These are phyloP conservation scores for Pocota personata DNA, from an alignment of 2,888 invertebrate species.

Conservation along the genomic window DNA sequence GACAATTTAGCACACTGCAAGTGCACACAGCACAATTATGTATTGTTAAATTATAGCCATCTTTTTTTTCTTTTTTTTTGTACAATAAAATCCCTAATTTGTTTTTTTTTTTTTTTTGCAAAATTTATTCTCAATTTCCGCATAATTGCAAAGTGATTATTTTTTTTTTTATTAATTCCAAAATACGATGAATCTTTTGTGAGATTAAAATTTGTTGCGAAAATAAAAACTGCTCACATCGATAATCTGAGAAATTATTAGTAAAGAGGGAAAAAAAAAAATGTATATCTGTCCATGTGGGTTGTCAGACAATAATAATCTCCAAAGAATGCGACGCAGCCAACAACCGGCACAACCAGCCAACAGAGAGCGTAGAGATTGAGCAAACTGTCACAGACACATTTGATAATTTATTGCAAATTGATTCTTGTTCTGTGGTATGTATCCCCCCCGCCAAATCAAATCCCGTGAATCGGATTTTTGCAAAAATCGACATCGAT, in stretches of 20 bases:
- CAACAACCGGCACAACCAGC: background rate
- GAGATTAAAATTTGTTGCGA: constrained; percentile 28
- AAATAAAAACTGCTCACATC: constrained; percentile 11
- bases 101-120: background rate
- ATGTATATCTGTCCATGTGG: constrained; percentile 32
- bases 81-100: constrained; percentile 32
- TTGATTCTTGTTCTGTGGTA: constrained; percentile 45
- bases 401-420: constrained; percentile 64
- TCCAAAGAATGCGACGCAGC: constrained; percentile 47
- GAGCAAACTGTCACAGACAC: constrained; percentile 60
- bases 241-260: constrained; percentile 61
- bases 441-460: constrained; percentile 22
- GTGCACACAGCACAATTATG: constrained; percentile 19
- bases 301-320: constrained; percentile 63
- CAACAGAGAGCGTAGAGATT: constrained; percentile 7
- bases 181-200: constrained; percentile 37
- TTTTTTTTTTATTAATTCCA: constrained; percentile 62
- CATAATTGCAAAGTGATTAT: constrained; percentile 32
- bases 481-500: constrained; percentile 33
- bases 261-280: constrained; percentile 22
- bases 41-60: constrained; percentile 12
- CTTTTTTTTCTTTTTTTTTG: background rate
- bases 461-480: constrained; percentile 29
- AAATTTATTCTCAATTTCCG: constrained; percentile 29
- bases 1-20: constrained; percentile 33